Evolutionary conservation across 2,113 vertebrate genomes (phyloP).

Genomic region (Glaucidium brasilianum): DNA sequence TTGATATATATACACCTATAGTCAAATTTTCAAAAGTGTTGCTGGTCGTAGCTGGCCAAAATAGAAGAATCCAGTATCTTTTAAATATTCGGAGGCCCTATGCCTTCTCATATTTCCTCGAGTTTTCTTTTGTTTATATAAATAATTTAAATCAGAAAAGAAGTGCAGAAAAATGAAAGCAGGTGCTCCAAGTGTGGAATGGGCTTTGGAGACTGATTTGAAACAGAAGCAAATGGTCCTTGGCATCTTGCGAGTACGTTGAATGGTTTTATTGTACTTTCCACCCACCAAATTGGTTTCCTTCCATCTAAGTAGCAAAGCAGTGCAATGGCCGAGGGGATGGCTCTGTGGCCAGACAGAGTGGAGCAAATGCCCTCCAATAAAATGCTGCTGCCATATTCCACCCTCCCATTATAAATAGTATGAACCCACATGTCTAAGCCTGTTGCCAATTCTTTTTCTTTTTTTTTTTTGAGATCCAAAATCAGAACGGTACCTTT

Average conservation of each 20-base stretch:
- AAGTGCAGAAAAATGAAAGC: not conserved
- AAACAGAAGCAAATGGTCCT: constrained; percentile 24
- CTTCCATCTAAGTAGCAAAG: not conserved
- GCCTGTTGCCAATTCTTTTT: not conserved
- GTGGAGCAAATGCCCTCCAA: not conserved
- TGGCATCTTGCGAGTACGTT: not conserved
- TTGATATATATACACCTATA: not conserved
- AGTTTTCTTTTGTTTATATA: not conserved
- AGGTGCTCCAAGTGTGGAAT: not conserved
- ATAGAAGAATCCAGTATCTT: not conserved
- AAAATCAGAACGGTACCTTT: not conserved
- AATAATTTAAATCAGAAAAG: constrained; percentile 7
- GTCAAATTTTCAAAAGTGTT: not conserved
- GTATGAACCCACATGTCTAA: rapidly evolving
- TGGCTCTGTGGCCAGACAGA: not conserved
- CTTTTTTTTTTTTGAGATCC: not conserved
- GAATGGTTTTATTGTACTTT: not conserved
- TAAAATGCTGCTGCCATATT: not conserved
- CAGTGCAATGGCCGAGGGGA: not conserved
- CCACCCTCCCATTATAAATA: not conserved
- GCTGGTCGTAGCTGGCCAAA: not conserved
- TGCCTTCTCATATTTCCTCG: not conserved
- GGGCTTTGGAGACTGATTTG: constrained; percentile 12
- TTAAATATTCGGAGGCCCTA: not conserved
- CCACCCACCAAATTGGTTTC: not conserved